Evolutionary conservation across 1,140 invertebrate genomes (phyloP).

Genomic region (Zophobas morio): DNA sequence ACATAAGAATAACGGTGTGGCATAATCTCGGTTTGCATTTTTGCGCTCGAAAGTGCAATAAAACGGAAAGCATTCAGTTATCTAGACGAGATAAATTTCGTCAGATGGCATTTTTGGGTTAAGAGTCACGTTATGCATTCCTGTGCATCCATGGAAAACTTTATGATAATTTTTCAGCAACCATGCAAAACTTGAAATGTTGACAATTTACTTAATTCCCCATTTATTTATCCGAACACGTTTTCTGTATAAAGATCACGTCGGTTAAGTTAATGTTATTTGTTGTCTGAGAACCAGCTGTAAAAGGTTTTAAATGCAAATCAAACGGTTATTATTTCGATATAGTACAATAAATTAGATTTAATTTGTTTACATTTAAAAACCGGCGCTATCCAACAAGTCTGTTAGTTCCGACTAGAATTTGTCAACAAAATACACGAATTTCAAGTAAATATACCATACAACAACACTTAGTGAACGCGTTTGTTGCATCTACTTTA

Average conservation of each 20-base stretch:
- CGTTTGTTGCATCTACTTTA: slow-evolving; percentile 33
- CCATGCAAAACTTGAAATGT: slow-evolving; percentile 37
- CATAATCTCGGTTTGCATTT: slow-evolving; percentile 29
- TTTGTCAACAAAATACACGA: slow-evolving; percentile 42
- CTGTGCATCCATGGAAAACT: slow-evolving; percentile 47
- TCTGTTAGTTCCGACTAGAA: slow-evolving; percentile 48
- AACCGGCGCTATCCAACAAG: slow-evolving; percentile 42
- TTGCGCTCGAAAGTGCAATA: background rate
- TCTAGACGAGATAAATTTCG: background rate
- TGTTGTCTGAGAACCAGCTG: slow-evolving; percentile 48
- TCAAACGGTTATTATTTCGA: slow-evolving; percentile 45
- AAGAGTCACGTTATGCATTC: slow-evolving; percentile 51
- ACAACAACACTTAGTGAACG: slow-evolving; percentile 33
- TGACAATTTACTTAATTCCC: slow-evolving; percentile 48
- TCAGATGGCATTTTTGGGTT: slow-evolving; percentile 24
- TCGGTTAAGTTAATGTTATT: slow-evolving; percentile 36
- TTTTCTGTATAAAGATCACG: slow-evolving; percentile 47
- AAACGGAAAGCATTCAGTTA: background rate
- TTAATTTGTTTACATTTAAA: slow-evolving; percentile 46
- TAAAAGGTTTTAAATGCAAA: slow-evolving; percentile 45
- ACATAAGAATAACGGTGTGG: slow-evolving; percentile 1
- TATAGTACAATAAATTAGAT: slow-evolving; percentile 47
- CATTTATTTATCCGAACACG: slow-evolving; percentile 50
- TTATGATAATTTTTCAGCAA: slow-evolving; percentile 48
- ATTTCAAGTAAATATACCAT: slow-evolving; percentile 25